phyloP scores from a whole-genome alignment of 2,888 invertebrate species.

The Pachymerium ferrugineum region DNA sequence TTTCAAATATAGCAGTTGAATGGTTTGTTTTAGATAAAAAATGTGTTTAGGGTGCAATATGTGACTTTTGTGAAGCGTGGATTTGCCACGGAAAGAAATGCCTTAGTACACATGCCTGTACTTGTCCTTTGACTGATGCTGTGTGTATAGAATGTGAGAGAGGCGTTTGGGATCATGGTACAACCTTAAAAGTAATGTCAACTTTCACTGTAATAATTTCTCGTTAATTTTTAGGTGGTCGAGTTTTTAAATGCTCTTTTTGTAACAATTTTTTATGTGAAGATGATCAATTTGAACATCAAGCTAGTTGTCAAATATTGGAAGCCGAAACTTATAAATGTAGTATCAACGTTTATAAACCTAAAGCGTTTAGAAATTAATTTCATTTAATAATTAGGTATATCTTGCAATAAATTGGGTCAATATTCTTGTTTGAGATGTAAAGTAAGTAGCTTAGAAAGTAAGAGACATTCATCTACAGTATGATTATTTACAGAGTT shows the following conservation, averaged over 20 bases:
- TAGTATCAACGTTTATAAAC: conserved; percentile 47
- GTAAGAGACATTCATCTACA: not conserved
- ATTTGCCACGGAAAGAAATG: conserved; percentile 92
- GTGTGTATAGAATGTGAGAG: conserved; percentile 87
- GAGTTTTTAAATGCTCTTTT: conserved; percentile 77
- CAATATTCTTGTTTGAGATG: conserved; percentile 93
- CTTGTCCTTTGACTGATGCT: conserved; percentile 82
- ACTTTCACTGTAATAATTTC: not conserved
- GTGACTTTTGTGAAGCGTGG: conserved; percentile 97
- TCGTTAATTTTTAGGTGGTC: conserved; percentile 45
- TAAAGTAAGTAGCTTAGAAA: conserved; percentile 54
- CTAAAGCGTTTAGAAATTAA: not conserved
- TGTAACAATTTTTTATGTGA: conserved; percentile 79
- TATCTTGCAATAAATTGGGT: conserved; percentile 88
- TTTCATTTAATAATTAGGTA: conserved; percentile 60
- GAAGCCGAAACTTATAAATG: conserved; percentile 95
- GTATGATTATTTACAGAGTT: conserved; percentile 52
- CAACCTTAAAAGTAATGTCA: not conserved
- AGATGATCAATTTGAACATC: conserved; percentile 95
- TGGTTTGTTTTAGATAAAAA: not conserved
- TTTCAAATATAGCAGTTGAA: not conserved
- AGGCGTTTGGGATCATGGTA: conserved; percentile 90
- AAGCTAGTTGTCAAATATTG: conserved; percentile 90
- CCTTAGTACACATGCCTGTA: conserved; percentile 81
- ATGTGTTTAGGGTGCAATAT: conserved; percentile 74